Percentiles rank a stretch among this genome's conserved stretches.
These are phyloP conservation scores for Lagocephalus sceleratus DNA, from an alignment of 2,797 vertebrate genomes.

Conservation along the genomic window DNA sequence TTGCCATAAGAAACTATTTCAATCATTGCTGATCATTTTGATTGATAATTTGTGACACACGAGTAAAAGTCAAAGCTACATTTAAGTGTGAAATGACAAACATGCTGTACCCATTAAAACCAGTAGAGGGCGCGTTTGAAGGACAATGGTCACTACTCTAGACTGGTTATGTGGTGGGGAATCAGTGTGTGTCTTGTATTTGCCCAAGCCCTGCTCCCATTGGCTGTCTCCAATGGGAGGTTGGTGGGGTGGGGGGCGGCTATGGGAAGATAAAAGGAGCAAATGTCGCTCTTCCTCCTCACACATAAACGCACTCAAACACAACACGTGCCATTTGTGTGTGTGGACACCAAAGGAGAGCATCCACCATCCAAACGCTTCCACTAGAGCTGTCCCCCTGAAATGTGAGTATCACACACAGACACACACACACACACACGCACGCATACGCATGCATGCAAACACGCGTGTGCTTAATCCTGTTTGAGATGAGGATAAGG, in stretches of 20 bases:
- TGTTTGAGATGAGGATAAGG: conserved; percentile 56
- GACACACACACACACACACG: conserved; percentile 7
- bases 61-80: too few relatives aligned
- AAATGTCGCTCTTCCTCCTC: conserved; percentile 53
- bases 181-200: conserved; percentile 45
- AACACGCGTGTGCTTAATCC: conserved; percentile 59
- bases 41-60: too few relatives aligned
- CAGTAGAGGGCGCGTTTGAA: neutral
- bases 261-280: conserved; percentile 66
- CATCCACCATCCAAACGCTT: conserved; percentile 22
- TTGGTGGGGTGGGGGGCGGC: conserved; percentile 59
- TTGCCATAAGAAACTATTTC: too few relatives aligned
- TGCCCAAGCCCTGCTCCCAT: conserved; percentile 57
- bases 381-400: conserved; percentile 28
- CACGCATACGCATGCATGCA: conserved; percentile 11
- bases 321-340: conserved; percentile 23
- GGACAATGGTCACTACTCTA: neutral
- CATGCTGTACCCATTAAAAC: neutral
- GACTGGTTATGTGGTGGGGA: conserved; percentile 38
- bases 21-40: too few relatives aligned
- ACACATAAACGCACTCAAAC: conserved; percentile 29
- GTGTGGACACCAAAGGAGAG: conserved; percentile 30
- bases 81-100: neutral
- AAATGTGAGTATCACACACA: conserved; percentile 53
- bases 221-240: conserved; percentile 59